phyloP scores from a whole-genome alignment of 1,140 invertebrate genomes.

The Acromyrmex charruanus region DNA sequence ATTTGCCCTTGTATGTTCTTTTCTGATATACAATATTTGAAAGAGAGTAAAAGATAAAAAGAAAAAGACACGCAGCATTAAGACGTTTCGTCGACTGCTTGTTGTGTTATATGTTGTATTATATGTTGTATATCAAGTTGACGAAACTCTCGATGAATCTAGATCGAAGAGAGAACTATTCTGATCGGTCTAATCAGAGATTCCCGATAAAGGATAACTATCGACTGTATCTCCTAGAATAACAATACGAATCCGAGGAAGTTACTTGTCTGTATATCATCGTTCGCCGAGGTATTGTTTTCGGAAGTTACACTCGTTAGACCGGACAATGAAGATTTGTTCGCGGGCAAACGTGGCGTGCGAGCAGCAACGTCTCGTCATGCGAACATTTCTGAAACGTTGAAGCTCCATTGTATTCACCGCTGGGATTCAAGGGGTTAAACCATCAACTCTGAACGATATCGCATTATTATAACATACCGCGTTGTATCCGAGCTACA shows the following conservation, averaged over 20 bases:
- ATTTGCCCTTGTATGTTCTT: no score
- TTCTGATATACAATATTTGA: no score
- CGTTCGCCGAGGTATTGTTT: conserved; percentile 70
- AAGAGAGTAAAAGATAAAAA: no score
- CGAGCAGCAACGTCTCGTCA: conserved; percentile 60
- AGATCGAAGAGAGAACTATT: neutral
- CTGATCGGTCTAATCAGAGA: neutral
- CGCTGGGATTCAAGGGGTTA: conserved; percentile 54
- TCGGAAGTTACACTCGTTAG: conserved; percentile 74
- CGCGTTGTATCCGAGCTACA: conserved; percentile 9
- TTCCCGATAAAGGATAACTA: conserved; percentile 24
- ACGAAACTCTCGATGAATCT: neutral
- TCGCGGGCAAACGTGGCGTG: conserved; percentile 47
- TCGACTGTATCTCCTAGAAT: neutral
- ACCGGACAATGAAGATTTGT: conserved; percentile 73
- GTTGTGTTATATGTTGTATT: neutral
- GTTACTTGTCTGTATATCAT: conserved; percentile 16
- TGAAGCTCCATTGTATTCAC: conserved; percentile 66
- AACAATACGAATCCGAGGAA: conserved; percentile 10
- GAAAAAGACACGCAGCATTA: no score
- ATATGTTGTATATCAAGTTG: neutral
- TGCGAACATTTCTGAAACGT: conserved; percentile 70
- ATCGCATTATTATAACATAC: conserved; percentile 47
- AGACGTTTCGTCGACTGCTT: neutral
- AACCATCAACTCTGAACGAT: conserved; percentile 56